A percentile compares a stretch with the other conserved stretches of the same genome.
Evolutionary conservation across 2,113 vertebrate genomes (phyloP).

Genomic region (Tyrannus savana): DNA sequence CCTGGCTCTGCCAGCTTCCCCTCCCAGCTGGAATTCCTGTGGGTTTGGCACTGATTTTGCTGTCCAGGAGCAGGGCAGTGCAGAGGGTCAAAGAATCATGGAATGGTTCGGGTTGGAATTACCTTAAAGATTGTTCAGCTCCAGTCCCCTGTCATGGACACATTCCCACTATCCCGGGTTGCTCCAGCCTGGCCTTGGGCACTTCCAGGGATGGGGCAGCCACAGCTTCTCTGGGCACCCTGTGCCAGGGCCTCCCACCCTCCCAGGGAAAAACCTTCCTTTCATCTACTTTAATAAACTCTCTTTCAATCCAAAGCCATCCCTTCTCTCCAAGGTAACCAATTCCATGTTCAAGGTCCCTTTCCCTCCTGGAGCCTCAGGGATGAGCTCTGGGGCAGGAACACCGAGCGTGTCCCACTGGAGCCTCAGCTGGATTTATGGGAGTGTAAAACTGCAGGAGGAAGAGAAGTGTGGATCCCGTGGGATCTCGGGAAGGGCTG

Average conservation of each 20-base stretch:
- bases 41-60: neutral
- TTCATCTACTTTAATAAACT: neutral
- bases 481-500: neutral
- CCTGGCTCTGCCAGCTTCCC: neutral
- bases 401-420: neutral
- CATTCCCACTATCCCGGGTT: neutral
- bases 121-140: neutral
- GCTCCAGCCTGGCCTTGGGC: neutral
- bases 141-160: neutral
- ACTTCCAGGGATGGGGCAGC: neutral
- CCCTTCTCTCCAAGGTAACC: neutral
- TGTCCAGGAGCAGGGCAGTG: rapidly evolving
- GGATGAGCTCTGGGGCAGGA: neutral
- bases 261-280: neutral
- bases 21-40: neutral
- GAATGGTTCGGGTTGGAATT: neutral
- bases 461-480: neutral
- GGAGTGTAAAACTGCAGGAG: neutral
- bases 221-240: neutral
- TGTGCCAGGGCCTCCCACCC: neutral
- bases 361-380: neutral
- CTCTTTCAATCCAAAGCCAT: neutral
- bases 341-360: neutral
- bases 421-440: neutral
- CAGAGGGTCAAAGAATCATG: neutral